These are phyloP conservation scores for Tor tambroides DNA, from an alignment of 2,113 vertebrate genomes.

Conservation along the genomic window DNA sequence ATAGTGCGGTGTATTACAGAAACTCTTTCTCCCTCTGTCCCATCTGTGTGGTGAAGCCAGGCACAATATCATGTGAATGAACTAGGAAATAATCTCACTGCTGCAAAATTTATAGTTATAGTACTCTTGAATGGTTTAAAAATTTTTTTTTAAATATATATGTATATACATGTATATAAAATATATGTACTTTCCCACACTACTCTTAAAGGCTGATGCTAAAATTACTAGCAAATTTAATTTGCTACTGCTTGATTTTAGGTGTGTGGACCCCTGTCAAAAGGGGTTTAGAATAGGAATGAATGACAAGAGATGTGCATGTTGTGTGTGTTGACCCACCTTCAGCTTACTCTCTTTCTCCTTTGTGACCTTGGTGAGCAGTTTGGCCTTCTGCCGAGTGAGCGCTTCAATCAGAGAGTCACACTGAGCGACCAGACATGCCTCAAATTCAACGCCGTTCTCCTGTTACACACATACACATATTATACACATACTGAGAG, in stretches of 20 bases:
- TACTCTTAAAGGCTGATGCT: background rate
- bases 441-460: constrained; percentile 94
- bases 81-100: background rate
- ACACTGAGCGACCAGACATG: constrained; percentile 96
- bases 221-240: background rate
- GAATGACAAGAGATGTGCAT: background rate
- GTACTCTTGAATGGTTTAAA: background rate
- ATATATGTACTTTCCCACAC: background rate
- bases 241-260: background rate
- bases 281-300: background rate
- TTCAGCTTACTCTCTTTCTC: constrained; percentile 97
- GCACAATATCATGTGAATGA: background rate
- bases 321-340: constrained; percentile 72
- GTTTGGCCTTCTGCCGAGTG: constrained; percentile 95
- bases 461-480: constrained; percentile 77
- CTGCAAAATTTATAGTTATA: background rate
- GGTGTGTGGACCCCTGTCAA: background rate
- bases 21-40: background rate
- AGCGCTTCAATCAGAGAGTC: constrained; percentile 95
- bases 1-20: background rate
- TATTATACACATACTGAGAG: background rate
- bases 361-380: constrained; percentile 97
- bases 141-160: background rate
- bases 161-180: too few relatives aligned
- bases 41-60: background rate